Evolutionary conservation across 2,888 invertebrate species (phyloP).

Genomic region (Cheilosia vulpina): DNA sequence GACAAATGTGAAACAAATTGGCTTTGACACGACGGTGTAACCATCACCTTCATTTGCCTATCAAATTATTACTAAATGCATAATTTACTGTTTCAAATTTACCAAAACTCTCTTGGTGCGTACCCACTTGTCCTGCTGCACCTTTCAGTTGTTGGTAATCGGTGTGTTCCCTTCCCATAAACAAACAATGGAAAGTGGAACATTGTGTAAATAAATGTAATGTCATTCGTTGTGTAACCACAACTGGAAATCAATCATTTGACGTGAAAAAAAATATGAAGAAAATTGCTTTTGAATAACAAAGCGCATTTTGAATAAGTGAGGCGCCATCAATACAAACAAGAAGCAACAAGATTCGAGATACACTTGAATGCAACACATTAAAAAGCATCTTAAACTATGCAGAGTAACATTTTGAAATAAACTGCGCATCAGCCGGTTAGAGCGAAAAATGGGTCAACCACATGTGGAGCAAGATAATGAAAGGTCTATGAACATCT

Average conservation of each 20-base stretch:
- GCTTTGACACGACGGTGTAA: neutral
- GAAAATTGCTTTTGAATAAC: conserved; percentile 16
- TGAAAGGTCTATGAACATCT: neutral
- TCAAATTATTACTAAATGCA: neutral
- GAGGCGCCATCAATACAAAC: neutral
- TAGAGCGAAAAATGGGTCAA: conserved; percentile 39
- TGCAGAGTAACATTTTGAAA: neutral
- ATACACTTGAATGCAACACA: conserved; percentile 25
- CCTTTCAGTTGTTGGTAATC: neutral
- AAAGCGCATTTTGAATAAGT: neutral
- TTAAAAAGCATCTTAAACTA: neutral
- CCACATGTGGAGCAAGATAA: conserved; percentile 23
- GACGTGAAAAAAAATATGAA: conserved; percentile 2
- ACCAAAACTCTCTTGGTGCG: conserved; percentile 9
- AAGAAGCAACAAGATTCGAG: neutral
- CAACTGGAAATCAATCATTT: conserved; percentile 23
- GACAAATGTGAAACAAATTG: neutral
- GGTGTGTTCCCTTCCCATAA: conserved; percentile 2
- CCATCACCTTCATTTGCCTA: neutral
- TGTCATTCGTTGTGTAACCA: conserved; percentile 26
- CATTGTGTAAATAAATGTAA: conserved; percentile 31
- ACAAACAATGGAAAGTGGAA: conserved; percentile 6
- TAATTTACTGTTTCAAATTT: conserved; percentile 7
- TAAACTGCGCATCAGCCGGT: conserved; percentile 14
- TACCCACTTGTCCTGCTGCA: conserved; percentile 3